phyloP scores from a whole-genome alignment of 2,113 vertebrate species.

The Aegotheles bennettii region DNA sequence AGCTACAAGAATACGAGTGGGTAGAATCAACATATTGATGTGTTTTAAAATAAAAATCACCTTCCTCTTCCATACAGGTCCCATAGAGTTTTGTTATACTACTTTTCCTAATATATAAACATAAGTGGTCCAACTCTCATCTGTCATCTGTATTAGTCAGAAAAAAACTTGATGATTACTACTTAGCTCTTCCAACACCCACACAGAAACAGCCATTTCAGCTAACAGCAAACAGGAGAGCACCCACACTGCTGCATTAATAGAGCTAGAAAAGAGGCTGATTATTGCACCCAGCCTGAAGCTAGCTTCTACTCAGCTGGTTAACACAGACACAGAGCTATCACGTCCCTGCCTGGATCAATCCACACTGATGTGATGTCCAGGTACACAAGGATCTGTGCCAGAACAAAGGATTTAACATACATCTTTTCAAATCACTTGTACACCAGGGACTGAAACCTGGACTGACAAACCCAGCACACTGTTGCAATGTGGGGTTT shows the following conservation, averaged over 20 bases:
- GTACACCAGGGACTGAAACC: not conserved
- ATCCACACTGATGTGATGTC: not conserved
- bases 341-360: not conserved
- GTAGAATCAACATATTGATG: not conserved
- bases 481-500: not conserved
- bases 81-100: not conserved
- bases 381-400: not conserved
- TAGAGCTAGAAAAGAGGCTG: not conserved
- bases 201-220: not conserved
- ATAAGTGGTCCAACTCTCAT: not conserved
- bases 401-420: not conserved
- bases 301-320: not conserved
- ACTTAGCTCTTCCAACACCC: not conserved
- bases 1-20: not conserved
- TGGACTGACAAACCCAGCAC: not conserved
- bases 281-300: not conserved
- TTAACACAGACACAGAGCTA: not conserved
- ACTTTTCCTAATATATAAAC: not conserved
- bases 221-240: not conserved
- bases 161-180: not conserved
- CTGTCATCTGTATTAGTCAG: not conserved
- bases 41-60: not conserved
- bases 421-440: not conserved
- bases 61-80: not conserved
- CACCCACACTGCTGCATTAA: not conserved